A percentile compares a stretch with the other conserved stretches of the same genome.
phyloP scores from a whole-genome alignment of 2,113 vertebrate species.

The Hyperoodon ampullatus region DNA sequence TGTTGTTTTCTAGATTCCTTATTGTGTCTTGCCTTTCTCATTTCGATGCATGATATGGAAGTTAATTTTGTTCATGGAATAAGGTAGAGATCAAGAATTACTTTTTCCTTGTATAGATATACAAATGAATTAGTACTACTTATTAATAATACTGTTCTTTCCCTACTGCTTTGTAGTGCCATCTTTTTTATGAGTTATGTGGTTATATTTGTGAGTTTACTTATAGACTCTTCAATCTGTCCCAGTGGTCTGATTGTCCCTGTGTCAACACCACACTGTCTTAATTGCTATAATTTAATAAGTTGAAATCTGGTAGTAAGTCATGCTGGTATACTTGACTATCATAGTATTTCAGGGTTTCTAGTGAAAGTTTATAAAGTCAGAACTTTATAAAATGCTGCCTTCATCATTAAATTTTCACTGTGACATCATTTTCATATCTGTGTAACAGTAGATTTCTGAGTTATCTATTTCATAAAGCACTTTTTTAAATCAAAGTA shows the following conservation, averaged over 20 bases:
- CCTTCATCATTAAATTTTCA: conserved; percentile 23
- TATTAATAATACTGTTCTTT: background rate
- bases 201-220: background rate
- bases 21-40: background rate
- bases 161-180: background rate
- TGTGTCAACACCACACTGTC: background rate
- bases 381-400: background rate
- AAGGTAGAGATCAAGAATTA: background rate
- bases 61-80: background rate
- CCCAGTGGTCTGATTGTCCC: background rate
- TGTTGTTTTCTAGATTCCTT: background rate
- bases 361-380: background rate
- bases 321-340: background rate
- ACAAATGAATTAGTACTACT: background rate
- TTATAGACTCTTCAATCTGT: background rate
- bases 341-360: background rate
- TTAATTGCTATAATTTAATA: background rate
- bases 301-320: background rate
- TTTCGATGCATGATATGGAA: background rate
- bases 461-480: background rate
- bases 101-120: background rate
- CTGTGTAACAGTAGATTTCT: background rate
- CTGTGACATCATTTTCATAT: conserved; percentile 3
- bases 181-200: background rate
- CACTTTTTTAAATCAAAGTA: background rate